Evolutionary conservation across 2,113 vertebrate genomes (phyloP).

Genomic region (Sula dactylatra): DNA sequence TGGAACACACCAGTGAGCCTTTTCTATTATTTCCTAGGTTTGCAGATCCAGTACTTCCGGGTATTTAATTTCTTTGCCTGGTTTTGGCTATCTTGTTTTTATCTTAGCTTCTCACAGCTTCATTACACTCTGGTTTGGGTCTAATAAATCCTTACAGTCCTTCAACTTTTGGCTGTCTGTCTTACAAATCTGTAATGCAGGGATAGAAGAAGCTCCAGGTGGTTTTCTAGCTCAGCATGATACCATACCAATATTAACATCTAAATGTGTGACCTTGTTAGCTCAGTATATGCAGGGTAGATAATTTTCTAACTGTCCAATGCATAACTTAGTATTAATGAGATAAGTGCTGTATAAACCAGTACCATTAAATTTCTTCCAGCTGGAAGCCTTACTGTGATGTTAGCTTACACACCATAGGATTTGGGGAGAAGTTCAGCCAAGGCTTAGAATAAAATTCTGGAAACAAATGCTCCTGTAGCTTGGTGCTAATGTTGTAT

Average conservation of each 20-base stretch:
- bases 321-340: background rate
- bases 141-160: background rate
- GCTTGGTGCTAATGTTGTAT: background rate
- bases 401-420: background rate
- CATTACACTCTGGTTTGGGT: background rate
- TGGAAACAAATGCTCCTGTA: background rate
- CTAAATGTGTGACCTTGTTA: background rate
- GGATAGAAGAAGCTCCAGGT: background rate
- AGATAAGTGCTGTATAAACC: background rate
- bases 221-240: background rate
- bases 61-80: background rate
- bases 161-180: background rate
- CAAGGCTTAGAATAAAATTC: background rate
- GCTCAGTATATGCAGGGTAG: background rate
- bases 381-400: background rate
- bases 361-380: background rate
- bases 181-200: background rate
- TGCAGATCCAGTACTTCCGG: background rate
- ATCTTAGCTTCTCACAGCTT: background rate
- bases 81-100: background rate
- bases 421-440: background rate
- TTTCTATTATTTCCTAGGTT: background rate
- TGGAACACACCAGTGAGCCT: background rate
- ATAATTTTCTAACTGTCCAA: background rate
- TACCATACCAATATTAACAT: background rate